Evolutionary conservation across 2,113 vertebrate species (phyloP), one percentile per base, ranked within the genome.

Genomic region (Brachypteracias leptosomus): DNA sequence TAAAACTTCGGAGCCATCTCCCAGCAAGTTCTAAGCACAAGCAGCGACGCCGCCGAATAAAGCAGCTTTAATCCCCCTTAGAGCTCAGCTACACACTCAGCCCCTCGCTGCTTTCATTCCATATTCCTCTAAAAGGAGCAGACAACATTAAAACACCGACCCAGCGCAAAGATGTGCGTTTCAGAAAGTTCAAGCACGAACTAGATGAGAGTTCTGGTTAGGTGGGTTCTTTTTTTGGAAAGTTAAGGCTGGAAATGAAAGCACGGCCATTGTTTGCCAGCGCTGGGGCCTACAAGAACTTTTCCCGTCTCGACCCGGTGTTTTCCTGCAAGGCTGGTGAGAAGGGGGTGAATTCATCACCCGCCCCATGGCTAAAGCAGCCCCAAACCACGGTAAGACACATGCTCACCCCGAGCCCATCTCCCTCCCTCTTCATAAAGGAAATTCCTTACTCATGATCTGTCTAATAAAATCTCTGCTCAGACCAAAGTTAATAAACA

Each of bases 371-470:
- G 46, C 46, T 78, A 12, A 18, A 62, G 40, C 36, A 24, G 40
- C 55, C 4, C 1, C 18, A 49, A 88, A 92, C 40, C 14, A 26
- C 2, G 0, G 4, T 2, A 8, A 28, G 71, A 72, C 7, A 66
- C 59, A 54, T 8, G 25, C n/a, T 14, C 4, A 33, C 93, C 86
- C 62, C 15, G 9, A 62, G 24, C 73, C 88, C 65, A 89, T 65
- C 57, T 36, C 85, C 85, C 84, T n/a, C 52, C 4, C 11, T 38
- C 46, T 54, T 20, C 31, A 89, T 67, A 93, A 95, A 92, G 84
- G 76, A 95, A 97, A 96, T 94, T 91, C 95, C 94, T 96, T 94
- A 92, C 94, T 94, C 94, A 91, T 76, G 87, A 94, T 79, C 87
- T 79, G 78, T 14, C 74, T 52, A 85, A 91, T n/a, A 35, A 84